Conservation (phyloP, 2,113 vertebrate species). For the Mormyrus lacerda region DNA sequence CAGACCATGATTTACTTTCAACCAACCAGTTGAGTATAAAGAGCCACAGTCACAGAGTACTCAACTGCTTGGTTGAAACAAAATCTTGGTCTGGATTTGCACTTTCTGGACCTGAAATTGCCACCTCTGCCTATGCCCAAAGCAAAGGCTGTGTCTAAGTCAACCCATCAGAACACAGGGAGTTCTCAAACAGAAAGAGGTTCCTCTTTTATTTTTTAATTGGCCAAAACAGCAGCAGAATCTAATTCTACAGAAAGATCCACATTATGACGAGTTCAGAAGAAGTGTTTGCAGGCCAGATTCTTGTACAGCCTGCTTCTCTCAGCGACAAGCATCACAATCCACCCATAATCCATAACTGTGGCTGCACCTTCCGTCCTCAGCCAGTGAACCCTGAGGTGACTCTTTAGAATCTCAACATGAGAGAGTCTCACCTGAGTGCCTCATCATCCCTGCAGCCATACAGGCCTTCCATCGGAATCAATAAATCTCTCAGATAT, state of each 20-base stretch:
- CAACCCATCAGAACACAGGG: not conserved
- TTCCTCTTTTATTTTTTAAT: not conserved
- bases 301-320: not conserved
- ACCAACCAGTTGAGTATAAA: too few species aligned
- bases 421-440: not conserved
- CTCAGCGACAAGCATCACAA: not conserved
- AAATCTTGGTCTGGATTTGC: too few species aligned
- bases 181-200: not conserved
- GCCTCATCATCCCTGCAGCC: not conserved
- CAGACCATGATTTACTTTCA: too few species aligned
- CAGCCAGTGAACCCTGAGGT: not conserved
- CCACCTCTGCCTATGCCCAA: conserved; percentile 22
- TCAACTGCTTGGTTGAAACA: too few species aligned
- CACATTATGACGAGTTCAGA: not conserved
- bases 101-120: too few species aligned
- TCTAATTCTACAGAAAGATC: not conserved
- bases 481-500: not conserved
- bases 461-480: not conserved
- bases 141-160: conserved; percentile 29
- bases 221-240: not conserved
- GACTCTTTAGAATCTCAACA: not conserved
- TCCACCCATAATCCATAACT: not conserved
- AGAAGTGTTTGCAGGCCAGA: not conserved
- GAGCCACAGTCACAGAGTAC: too few species aligned
- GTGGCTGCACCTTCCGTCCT: not conserved